phyloP scores from a whole-genome alignment of 1,140 invertebrate species.

The Drosophila sucinea region DNA sequence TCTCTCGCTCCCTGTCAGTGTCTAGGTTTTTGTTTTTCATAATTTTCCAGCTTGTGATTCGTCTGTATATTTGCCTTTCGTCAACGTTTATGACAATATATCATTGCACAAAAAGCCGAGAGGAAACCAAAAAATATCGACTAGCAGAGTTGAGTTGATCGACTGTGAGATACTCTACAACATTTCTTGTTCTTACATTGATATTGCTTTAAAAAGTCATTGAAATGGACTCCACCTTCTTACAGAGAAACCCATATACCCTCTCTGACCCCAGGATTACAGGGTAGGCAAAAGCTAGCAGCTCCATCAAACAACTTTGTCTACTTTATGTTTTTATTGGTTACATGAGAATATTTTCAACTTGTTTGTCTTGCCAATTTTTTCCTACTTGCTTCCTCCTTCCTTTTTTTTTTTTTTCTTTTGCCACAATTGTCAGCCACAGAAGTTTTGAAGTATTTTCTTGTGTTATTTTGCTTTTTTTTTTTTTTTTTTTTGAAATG shows the following conservation, averaged over 20 bases:
- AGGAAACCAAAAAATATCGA: not conserved
- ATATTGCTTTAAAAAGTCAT: no score
- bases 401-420: conserved; percentile 18
- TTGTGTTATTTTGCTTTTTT: conserved; percentile 31
- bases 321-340: conserved; percentile 77
- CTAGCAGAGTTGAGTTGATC: not conserved
- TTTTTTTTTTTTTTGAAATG: conserved; percentile 6
- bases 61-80: conserved; percentile 70
- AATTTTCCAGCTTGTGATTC: conserved; percentile 74
- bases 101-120: conserved; percentile 35
- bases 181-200: no score
- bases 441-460: conserved; percentile 74
- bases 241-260: not conserved
- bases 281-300: not conserved
- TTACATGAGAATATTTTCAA: conserved; percentile 70
- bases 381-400: conserved; percentile 12
- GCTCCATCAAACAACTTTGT: conserved; percentile 29
- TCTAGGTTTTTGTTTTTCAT: conserved; percentile 52
- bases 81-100: conserved; percentile 78
- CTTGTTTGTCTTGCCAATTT: conserved; percentile 31
- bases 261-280: not conserved
- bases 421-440: conserved; percentile 75
- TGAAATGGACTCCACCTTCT: no score
- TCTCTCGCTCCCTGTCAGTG: not conserved
- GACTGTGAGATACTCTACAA: not conserved